Percentiles rank a stretch among this genome's conserved stretches.
Conservation (phyloP, 2,113 vertebrate genomes). For the Malaclemys terrapin region DNA sequence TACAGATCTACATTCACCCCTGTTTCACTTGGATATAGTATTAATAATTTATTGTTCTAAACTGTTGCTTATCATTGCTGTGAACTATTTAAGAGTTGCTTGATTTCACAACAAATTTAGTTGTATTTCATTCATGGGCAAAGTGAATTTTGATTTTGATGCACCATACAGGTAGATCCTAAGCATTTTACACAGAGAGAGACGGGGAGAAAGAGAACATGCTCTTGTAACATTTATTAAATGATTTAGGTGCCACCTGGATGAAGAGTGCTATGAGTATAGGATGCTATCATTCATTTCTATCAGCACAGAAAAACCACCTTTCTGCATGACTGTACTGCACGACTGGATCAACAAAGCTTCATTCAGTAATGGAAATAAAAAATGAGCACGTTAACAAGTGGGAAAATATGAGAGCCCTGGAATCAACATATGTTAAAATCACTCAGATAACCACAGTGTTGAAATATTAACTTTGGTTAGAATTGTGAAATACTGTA, state of each 20-base stretch:
- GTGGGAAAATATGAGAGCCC: neutral
- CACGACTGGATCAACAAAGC: neutral
- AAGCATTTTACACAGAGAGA: neutral
- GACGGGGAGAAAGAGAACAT: neutral
- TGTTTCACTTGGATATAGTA: neutral
- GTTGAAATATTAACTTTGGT: neutral
- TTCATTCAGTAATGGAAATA: neutral
- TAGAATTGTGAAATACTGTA: neutral
- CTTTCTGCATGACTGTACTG: neutral
- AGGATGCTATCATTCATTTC: neutral
- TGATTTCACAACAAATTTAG: neutral
- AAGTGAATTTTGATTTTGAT: neutral
- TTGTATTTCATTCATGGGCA: neutral
- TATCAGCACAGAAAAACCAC: neutral
- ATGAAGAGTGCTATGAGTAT: neutral
- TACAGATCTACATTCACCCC: fast-evolving
- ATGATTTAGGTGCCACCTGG: neutral
- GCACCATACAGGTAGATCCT: neutral
- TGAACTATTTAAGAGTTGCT: neutral
- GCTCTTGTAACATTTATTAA: neutral
- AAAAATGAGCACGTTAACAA: neutral
- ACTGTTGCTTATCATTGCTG: neutral
- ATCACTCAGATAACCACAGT: neutral
- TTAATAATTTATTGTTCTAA: neutral
- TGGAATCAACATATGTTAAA: neutral